Percentiles rank a stretch among this genome's conserved stretches.
Conservation (phyloP, 2,797 vertebrate species). For the Paratrypauchen microcephalus region DNA sequence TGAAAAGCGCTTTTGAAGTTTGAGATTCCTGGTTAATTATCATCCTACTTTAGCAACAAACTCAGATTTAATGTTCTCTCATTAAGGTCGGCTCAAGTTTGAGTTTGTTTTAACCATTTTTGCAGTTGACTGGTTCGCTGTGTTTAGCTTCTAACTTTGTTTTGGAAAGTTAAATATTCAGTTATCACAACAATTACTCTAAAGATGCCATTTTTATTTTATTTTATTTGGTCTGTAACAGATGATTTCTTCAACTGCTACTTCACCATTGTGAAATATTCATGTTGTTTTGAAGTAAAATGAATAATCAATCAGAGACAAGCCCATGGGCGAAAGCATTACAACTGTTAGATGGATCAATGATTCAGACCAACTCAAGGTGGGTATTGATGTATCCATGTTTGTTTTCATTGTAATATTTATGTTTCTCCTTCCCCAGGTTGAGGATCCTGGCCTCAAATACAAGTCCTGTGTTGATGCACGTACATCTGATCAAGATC, state of each 20-base stretch:
- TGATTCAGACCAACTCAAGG: not conserved
- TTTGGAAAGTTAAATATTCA: not conserved
- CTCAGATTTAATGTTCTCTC: not conserved
- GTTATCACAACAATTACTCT: not conserved
- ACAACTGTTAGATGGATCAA: not conserved
- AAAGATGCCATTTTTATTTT: not conserved
- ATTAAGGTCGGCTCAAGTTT: not conserved
- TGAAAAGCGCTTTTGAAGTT: not conserved
- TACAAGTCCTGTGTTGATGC: too few species aligned
- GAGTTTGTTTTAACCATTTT: not conserved
- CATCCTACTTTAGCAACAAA: not conserved
- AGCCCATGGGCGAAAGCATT: not conserved
- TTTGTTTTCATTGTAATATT: not conserved
- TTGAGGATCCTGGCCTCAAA: too few species aligned
- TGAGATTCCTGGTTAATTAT: conserved; percentile 7
- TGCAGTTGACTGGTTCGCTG: not conserved
- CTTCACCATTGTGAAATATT: conserved; percentile 1
- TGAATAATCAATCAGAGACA: not conserved
- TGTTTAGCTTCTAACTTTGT: conserved; percentile 6
- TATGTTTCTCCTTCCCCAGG: too few species aligned
- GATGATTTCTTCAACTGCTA: not conserved
- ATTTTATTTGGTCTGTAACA: not conserved
- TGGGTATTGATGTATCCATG: not conserved
- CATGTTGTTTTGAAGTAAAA: conserved; percentile 1
- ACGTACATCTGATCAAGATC: too few species aligned